Conservation (phyloP, 2,797 vertebrate genomes). For the Varecia variegata region DNA sequence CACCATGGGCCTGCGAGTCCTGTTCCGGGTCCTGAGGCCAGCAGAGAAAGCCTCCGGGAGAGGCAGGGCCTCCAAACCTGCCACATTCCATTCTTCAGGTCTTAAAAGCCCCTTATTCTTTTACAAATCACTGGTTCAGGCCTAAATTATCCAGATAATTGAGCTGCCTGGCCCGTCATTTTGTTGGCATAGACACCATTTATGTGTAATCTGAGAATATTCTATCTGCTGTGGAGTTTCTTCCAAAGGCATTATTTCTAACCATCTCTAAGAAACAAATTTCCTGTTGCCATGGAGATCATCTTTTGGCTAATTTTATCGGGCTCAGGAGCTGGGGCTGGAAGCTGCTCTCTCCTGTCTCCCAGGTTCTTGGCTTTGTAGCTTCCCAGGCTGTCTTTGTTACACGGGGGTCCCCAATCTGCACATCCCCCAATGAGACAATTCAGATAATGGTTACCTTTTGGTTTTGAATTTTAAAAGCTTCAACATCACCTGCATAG, state of each 20-base stretch:
- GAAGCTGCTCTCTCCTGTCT: not conserved
- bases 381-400: not conserved
- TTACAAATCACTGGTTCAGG: conserved; percentile 71
- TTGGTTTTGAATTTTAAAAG: conserved; percentile 11
- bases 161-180: conserved; percentile 53
- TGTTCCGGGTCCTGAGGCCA: rapidly evolving
- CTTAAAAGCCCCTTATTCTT: conserved; percentile 63
- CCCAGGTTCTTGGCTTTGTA: not conserved
- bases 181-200: conserved; percentile 71
- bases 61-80: not conserved
- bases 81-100: conserved; percentile 53
- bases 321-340: conserved; percentile 7
- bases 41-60: not conserved
- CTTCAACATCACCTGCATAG: not conserved
- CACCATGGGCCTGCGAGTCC: not conserved
- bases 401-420: not conserved
- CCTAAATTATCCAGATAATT: conserved; percentile 73
- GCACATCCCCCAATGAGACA: not conserved
- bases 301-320: conserved; percentile 69
- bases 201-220: conserved; percentile 76
- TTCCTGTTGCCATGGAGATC: conserved; percentile 75
- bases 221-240: conserved; percentile 60
- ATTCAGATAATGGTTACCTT: not conserved
- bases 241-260: conserved; percentile 73
- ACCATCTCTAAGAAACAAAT: conserved; percentile 72